These are phyloP conservation scores for Gallirallus australis DNA, from an alignment of 2,797 vertebrate species.

Conservation along the genomic window DNA sequence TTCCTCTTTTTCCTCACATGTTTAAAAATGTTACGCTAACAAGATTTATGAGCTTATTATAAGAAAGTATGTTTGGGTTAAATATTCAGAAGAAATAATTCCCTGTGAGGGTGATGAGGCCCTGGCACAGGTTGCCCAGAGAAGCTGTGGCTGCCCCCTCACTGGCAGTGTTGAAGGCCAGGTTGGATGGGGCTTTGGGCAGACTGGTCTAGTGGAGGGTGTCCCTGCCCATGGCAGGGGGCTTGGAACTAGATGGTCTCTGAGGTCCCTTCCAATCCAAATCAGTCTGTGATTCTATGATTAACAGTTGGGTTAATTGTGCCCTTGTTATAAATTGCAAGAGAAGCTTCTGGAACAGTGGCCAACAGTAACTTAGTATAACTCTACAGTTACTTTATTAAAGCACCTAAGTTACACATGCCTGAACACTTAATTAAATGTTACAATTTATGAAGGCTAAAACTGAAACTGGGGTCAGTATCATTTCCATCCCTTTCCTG, in stretches of 20 bases:
- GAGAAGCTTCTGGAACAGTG: conserved; percentile 7
- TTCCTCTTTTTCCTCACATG: conserved; percentile 15
- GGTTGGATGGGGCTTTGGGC: no score
- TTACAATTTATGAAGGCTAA: neutral
- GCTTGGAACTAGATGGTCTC: no score
- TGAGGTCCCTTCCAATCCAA: no score
- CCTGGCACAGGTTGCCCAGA: no score
- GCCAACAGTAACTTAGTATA: neutral
- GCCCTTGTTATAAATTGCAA: neutral
- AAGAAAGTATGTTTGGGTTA: no score
- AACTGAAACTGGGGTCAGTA: neutral
- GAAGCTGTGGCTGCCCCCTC: no score
- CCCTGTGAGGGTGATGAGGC: no score
- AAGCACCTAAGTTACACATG: neutral
- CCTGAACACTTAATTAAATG: neutral
- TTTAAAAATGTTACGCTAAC: conserved; percentile 26
- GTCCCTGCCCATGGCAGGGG: no score
- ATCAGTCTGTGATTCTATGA: no score
- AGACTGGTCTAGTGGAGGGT: no score
- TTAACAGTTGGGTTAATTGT: neutral
- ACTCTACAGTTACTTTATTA: neutral
- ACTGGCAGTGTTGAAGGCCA: no score
- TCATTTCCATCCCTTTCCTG: neutral
- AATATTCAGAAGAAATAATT: no score
- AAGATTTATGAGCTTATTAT: neutral